phyloP scores from a whole-genome alignment of 2,888 invertebrate species.

The Enoplolaimus lenunculus region DNA sequence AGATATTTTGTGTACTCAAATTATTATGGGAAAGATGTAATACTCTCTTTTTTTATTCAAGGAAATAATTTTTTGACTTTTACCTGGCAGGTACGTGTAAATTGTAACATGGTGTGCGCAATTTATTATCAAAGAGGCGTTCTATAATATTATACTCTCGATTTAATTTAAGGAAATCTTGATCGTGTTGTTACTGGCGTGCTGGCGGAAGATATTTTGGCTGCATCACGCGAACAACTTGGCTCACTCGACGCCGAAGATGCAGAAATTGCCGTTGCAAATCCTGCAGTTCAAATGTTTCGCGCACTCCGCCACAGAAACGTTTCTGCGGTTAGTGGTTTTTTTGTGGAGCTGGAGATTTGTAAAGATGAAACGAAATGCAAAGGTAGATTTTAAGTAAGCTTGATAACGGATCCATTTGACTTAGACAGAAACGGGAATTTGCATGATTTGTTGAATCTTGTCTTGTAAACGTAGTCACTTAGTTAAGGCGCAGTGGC shows the following conservation, averaged over 20 bases:
- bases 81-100: too few relatives aligned
- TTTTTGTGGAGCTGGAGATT: background rate
- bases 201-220: slow-evolving; percentile 83
- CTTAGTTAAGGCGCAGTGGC: too few relatives aligned
- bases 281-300: slow-evolving; percentile 88
- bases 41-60: too few relatives aligned
- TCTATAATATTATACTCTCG: too few relatives aligned
- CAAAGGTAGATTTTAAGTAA: too few relatives aligned
- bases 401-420: background rate
- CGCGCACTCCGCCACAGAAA: slow-evolving; percentile 79
- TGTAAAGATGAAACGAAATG: too few relatives aligned
- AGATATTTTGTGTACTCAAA: too few relatives aligned
- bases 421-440: background rate
- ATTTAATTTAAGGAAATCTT: slow-evolving; percentile 65
- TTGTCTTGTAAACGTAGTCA: background rate
- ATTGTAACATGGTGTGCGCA: too few relatives aligned
- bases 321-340: slow-evolving; percentile 61
- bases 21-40: too few relatives aligned
- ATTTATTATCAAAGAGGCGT: too few relatives aligned
- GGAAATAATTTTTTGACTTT: too few relatives aligned
- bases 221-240: slow-evolving; percentile 74
- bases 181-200: slow-evolving; percentile 88
- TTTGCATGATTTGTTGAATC: background rate
- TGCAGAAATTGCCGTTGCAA: slow-evolving; percentile 59
- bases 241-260: slow-evolving; percentile 52